These are phyloP conservation scores for Rhadina sibilatrix DNA, from an alignment of 2,113 vertebrate genomes.

Conservation along the genomic window DNA sequence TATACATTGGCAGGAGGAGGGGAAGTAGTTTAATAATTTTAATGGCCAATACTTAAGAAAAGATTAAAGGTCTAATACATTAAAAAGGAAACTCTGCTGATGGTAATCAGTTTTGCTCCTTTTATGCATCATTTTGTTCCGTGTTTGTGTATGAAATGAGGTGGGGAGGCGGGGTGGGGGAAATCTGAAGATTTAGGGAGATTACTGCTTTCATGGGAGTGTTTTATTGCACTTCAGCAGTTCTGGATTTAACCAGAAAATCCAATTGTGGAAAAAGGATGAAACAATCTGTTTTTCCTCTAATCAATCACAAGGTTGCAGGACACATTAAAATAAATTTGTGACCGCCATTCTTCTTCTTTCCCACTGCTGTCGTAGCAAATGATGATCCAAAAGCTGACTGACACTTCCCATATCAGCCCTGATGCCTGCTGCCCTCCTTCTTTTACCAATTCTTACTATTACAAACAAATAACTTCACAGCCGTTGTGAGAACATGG, in stretches of 20 bases:
- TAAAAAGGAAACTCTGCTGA: slow-evolving; percentile 63
- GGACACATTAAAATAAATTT: slow-evolving; percentile 61
- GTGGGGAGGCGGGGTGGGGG: background rate
- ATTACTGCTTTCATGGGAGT: slow-evolving; percentile 41
- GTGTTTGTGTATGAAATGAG: slow-evolving; percentile 40
- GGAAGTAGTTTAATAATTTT: slow-evolving; percentile 62
- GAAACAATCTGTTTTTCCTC: slow-evolving; percentile 62
- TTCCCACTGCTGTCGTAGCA: slow-evolving; percentile 12
- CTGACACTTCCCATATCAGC: background rate
- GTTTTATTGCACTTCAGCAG: slow-evolving; percentile 56
- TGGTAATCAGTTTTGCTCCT: slow-evolving; percentile 60
- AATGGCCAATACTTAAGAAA: slow-evolving; percentile 61
- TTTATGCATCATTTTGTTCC: slow-evolving; percentile 42
- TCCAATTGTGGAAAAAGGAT: slow-evolving; percentile 62
- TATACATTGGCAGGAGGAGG: slow-evolving; percentile 33
- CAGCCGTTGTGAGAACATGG: background rate
- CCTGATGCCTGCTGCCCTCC: background rate
- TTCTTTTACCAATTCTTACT: background rate
- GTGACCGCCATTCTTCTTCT: background rate
- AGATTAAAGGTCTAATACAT: slow-evolving; percentile 62
- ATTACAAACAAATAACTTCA: background rate
- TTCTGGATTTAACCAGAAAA: slow-evolving; percentile 61
- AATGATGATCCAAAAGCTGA: slow-evolving; percentile 48
- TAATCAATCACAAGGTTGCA: slow-evolving; percentile 53
- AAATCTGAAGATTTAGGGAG: slow-evolving; percentile 47